Evolutionary conservation across 2,888 invertebrate genomes (phyloP), one percentile per base, ranked within the genome.

Genomic region (Pegoplata infirma): DNA sequence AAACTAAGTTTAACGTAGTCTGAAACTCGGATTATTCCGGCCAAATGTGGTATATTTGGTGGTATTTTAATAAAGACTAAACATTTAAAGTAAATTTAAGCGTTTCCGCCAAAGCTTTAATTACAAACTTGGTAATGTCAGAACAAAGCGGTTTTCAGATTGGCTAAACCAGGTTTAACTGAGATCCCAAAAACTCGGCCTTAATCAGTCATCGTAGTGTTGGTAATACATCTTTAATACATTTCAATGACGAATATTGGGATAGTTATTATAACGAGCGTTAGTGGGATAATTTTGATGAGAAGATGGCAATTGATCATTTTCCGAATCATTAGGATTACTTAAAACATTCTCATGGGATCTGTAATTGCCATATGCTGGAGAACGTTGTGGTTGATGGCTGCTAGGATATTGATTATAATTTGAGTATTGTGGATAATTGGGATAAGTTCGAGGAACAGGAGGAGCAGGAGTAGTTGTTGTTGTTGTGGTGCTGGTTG

Each of bases 391-490:
- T 12, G 53, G 63, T 19, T 78, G 81, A 0, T 75, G 66, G 47
- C 74, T 67, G 49, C 75, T 63, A 1, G 59, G 67, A 36, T 72
- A 56, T 56, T 61, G 75, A 8, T 64, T 76, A 14, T 81, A 55
- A 55, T 55, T 76, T 6, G 76, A 53, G 36, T 77, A 64, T 28
- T 61, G 56, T 6, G 47, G 55, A 36, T 79, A 71, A 14, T 40
- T 66, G 0, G 47, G 59, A 49, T 55, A 63, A 8, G 76, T 49
- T 1, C 59, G 51, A 14, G 53, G 69, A n/a, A n/a, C n/a, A n/a
- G n/a, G n/a, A n/a, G n/a, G n/a, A n/a, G n/a, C n/a, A n/a, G n/a
- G 23, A 47, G 16, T 14, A 0, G 40, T 16, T 10, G 51, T 40
- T 7, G 77, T 76, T 12, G 63, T 58, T 25, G 77, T 75, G 3